A percentile compares a stretch with the other conserved stretches of the same genome.
phyloP scores from a whole-genome alignment of 2,888 invertebrate species.

The Exocentrus adspersus region DNA sequence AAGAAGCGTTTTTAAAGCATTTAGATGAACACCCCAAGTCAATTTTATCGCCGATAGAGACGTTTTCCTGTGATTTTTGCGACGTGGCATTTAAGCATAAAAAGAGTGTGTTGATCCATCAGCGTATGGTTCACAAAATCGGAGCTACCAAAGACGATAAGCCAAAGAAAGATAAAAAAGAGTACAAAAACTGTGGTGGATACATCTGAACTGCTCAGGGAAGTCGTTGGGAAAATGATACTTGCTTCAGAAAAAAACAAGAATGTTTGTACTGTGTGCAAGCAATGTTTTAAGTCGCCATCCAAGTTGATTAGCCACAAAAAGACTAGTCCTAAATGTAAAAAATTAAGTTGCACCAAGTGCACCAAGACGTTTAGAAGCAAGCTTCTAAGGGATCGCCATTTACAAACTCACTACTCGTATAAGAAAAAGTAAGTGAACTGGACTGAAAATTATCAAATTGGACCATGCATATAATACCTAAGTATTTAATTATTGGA shows the following conservation, averaged over 20 bases:
- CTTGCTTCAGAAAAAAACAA: constrained; percentile 27
- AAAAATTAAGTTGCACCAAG: constrained; percentile 52
- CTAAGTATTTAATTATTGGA: too few relatives aligned
- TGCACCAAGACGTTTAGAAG: constrained; percentile 38
- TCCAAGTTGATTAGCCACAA: constrained; percentile 52
- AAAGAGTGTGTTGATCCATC: constrained; percentile 32
- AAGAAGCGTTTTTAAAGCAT: constrained; percentile 20
- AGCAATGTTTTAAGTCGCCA: constrained; percentile 43
- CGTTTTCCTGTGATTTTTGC: constrained; percentile 62
- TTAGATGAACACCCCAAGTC: constrained; percentile 3
- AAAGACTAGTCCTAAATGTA: constrained; percentile 42
- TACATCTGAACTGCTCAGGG: neutral
- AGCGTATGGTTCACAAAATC: constrained; percentile 26
- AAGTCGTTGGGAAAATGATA: constrained; percentile 7
- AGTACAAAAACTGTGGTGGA: neutral
- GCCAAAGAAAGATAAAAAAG: constrained; percentile 17
- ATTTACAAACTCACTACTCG: neutral
- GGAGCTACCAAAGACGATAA: neutral
- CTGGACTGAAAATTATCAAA: too few relatives aligned
- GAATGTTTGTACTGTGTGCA: constrained; percentile 31
- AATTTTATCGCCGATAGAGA: constrained; percentile 42
- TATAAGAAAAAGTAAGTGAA: constrained; percentile 11
- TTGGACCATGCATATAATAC: too few relatives aligned
- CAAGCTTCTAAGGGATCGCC: neutral
- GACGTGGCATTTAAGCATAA: constrained; percentile 57